phyloP scores from a whole-genome alignment of 2,888 invertebrate species.

The Drosophila affinis region DNA sequence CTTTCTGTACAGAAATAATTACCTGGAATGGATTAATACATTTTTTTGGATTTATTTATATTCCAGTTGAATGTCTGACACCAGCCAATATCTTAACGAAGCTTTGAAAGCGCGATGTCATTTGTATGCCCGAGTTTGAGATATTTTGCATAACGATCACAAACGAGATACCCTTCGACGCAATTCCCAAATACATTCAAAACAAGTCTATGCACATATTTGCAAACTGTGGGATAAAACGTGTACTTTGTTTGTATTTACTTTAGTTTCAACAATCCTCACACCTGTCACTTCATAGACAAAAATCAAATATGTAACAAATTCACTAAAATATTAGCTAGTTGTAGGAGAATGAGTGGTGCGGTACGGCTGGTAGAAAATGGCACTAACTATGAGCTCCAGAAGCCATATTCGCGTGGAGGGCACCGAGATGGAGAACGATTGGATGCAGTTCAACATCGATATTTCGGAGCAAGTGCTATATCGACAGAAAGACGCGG shows the following conservation, averaged over 20 bases:
- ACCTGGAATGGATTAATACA: no score
- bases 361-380: constrained; percentile 21
- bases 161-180: no score
- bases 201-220: no score
- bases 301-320: constrained; percentile 20
- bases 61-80: no score
- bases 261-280: background rate
- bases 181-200: no score
- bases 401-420: constrained; percentile 24
- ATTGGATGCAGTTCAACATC: constrained; percentile 42
- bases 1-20: background rate
- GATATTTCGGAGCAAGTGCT: constrained; percentile 39
- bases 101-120: no score
- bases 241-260: background rate
- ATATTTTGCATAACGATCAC: no score
- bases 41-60: no score
- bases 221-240: no score
- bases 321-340: constrained; percentile 15
- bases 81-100: no score
- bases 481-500: constrained; percentile 13
- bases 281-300: constrained; percentile 3
- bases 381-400: constrained; percentile 38
- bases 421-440: constrained; percentile 25
- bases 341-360: constrained; percentile 2
- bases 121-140: no score